Base-by-base conservation (phyloP, 2,797 vertebrate genomes). In the Schizothorax lantsangensis region DNA sequence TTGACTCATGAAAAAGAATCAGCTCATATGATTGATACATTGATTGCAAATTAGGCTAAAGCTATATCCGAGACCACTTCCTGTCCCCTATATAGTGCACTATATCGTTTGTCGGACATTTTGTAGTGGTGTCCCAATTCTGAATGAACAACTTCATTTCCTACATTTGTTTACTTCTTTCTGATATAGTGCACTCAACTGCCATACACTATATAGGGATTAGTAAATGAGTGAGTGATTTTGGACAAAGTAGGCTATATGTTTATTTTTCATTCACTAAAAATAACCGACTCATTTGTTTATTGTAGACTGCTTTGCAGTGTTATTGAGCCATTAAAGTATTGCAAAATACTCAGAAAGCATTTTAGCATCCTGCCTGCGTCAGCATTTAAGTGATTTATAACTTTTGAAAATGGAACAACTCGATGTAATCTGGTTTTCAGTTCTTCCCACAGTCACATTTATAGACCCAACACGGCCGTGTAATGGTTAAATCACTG, bases 401-500 rank as follows among this genome's bases (percentile, higher is more conserved):
- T 30, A 64, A 64, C 12, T 30, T 64, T 64, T 15, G 6, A 17
- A 17, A 38, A n/a, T 23, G 2, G 0, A 23, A 54, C 26, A 54
- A 77, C 21, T 78, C 21, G 0, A 12, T n/a, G 38, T 57, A 40
- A 57, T 57, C 6, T 33, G 21, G 23, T 40, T 79, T 43, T 45
- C 33, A 30, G 30, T 38, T 38, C 57, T 71, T 59, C n/a, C 38
- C 40, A 40, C 30, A 59, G 12, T 64, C 71, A 43, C 26, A 80
- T 15, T 71, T 40, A 68, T 57, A 85, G 40, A 49, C 54, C 57
- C 21, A n/a, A 23, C 36, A 64, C 14, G 21, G 17, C 17, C 19
- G 3, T 84, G 75, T 64, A 84, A 84, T 74, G 71, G 54, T 75
- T 74, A 84, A 74, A 64, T 47, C 54, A 66, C 33, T 62, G 83